These are phyloP conservation scores for Harmothoe impar DNA, from an alignment of 2,888 invertebrate species.

Conservation along the genomic window DNA sequence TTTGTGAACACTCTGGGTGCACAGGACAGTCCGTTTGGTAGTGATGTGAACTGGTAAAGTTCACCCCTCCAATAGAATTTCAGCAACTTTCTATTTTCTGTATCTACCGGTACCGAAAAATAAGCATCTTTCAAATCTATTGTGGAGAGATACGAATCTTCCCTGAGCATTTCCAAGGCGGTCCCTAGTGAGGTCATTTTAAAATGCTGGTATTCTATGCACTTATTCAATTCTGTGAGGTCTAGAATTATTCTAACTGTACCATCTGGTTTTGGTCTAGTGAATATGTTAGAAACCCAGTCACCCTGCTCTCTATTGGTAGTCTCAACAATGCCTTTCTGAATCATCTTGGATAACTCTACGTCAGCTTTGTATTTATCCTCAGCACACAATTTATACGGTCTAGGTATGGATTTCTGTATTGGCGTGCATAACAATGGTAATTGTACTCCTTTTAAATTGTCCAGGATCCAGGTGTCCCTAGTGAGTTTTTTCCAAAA, in stretches of 20 bases:
- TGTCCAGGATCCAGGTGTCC: not conserved
- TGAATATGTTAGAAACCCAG: not conserved
- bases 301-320: not conserved
- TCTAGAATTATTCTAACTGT: slow-evolving; percentile 23
- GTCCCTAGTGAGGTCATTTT: not conserved
- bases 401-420: not conserved
- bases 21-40: slow-evolving; percentile 19
- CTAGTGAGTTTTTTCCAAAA: too few species aligned
- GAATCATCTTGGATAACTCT: not conserved
- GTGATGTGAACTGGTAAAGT: not conserved
- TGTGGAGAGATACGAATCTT: not conserved
- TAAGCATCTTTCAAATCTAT: slow-evolving; percentile 18
- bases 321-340: not conserved
- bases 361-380: not conserved
- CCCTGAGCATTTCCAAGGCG: not conserved
- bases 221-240: not conserved
- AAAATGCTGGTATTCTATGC: not conserved
- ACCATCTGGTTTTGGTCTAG: slow-evolving; percentile 40
- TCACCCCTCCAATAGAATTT: not conserved
- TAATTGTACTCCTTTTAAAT: not conserved
- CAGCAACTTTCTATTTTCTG: not conserved
- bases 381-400: not conserved
- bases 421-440: not conserved
- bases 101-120: not conserved
- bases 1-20: slow-evolving; percentile 36